Evolutionary conservation across 2,113 vertebrate genomes (phyloP).

Genomic region (Mixornis gularis): DNA sequence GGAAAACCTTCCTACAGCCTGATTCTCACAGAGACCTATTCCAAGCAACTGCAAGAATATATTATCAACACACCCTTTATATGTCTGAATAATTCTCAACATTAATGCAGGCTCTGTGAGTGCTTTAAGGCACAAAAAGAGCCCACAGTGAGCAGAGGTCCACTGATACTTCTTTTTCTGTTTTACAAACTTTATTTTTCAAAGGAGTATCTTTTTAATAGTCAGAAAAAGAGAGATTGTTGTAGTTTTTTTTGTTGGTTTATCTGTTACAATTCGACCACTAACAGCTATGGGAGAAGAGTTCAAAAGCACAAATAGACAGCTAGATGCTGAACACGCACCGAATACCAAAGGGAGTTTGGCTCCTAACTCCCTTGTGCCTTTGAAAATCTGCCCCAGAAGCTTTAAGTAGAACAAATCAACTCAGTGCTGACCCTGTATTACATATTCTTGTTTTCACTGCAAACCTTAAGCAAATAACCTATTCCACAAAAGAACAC

Average conservation of each 20-base stretch:
- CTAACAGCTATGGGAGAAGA: background rate
- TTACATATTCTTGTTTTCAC: background rate
- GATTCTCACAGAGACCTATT: background rate
- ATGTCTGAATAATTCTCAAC: background rate
- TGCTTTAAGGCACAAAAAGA: background rate
- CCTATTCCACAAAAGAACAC: background rate
- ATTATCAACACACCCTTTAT: background rate
- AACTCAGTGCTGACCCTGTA: background rate
- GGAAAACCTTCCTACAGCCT: background rate
- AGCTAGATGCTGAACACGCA: background rate
- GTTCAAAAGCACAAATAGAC: slow-evolving; percentile 18
- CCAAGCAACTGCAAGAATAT: background rate
- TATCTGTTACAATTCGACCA: background rate
- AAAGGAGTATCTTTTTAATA: background rate
- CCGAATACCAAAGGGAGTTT: background rate
- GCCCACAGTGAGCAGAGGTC: background rate
- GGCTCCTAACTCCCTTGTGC: background rate
- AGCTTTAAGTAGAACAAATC: background rate
- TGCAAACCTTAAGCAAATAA: background rate
- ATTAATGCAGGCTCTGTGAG: background rate
- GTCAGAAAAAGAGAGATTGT: background rate
- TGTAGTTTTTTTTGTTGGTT: background rate
- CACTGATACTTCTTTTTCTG: background rate
- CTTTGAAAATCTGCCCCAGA: slow-evolving; percentile 18
- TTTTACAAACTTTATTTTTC: slow-evolving; percentile 28